Evolutionary conservation across 2,888 invertebrate genomes (phyloP), one percentile per base, ranked within the genome.

Genomic region (Thecocarcelia acutangulata): DNA sequence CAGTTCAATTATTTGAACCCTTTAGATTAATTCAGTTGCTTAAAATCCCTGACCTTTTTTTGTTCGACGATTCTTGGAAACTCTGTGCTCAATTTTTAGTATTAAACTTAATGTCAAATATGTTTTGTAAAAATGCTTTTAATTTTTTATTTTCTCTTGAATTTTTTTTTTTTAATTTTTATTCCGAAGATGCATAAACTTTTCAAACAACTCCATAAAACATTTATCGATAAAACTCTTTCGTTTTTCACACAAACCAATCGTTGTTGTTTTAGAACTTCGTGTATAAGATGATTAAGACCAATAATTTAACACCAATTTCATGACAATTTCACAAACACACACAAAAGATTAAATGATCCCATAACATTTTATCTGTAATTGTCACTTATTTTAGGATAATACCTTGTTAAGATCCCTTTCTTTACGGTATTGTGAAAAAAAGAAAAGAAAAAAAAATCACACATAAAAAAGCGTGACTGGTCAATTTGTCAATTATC

Each of bases 401-500:
- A 79, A 82, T 82, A 75, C 82, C 74, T 79, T 82, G 82, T 82
- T 82, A 79, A 75, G 78, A 73, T 73, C 68, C 81, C 59, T 81
- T 77, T 80, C 63, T 70, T 75, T 80, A 64, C 75, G 69, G 42
- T 46, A 46, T 13, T 13, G 42, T 37, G 5, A 58, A 50, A 87
- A 87, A 86, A 85, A 17, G 4, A 28, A 6, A 2, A 0, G 48
- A 33, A 8, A 33, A 33, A 33, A 24, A 33, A 33, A 33, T 33
- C 33, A 33, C 5, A 33, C 3, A 28, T 4, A 76, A 77, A 76
- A 74, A 83, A 86, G 87, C 82, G 82, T 82, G 82, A 79, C 82
- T 79, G 88, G 88, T 87, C 89, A 89, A 89, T 89, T 89, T 89
- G 89, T 89, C 89, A 89, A 89, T 89, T 89, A 89, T 87, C 87